Evolutionary conservation across 2,113 vertebrate genomes (phyloP).

Genomic region (Ceyx cyanopectus): DNA sequence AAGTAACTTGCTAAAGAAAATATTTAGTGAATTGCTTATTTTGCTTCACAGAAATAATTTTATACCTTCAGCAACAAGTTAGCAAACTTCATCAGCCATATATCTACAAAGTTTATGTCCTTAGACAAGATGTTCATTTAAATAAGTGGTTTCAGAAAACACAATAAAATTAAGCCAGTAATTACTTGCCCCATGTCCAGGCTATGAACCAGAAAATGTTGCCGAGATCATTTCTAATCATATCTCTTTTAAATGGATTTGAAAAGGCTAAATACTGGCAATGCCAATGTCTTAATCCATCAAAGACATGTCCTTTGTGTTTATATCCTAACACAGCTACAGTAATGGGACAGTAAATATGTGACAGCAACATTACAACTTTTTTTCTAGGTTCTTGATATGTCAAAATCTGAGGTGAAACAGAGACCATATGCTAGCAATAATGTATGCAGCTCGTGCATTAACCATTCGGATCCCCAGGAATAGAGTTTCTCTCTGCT

Average conservation of each 20-base stretch:
- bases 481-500: neutral
- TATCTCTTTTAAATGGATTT: neutral
- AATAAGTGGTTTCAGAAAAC: conserved; percentile 23
- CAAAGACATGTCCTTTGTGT: neutral
- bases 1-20: neutral
- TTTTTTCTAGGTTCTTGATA: neutral
- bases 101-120: neutral
- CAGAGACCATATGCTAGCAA: neutral
- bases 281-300: neutral
- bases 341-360: neutral
- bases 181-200: neutral
- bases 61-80: conserved; percentile 18
- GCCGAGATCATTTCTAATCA: neutral
- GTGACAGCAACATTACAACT: neutral
- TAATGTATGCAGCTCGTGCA: neutral
- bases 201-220: conserved; percentile 23
- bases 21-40: neutral
- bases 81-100: neutral
- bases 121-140: conserved; percentile 21
- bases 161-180: conserved; percentile 14
- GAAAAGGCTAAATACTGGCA: neutral
- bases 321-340: neutral
- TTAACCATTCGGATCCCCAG: neutral
- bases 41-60: neutral
- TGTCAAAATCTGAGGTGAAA: neutral